Evolutionary conservation across 2,113 vertebrate genomes (phyloP).

Genomic region (Zonotrichia leucophrys): DNA sequence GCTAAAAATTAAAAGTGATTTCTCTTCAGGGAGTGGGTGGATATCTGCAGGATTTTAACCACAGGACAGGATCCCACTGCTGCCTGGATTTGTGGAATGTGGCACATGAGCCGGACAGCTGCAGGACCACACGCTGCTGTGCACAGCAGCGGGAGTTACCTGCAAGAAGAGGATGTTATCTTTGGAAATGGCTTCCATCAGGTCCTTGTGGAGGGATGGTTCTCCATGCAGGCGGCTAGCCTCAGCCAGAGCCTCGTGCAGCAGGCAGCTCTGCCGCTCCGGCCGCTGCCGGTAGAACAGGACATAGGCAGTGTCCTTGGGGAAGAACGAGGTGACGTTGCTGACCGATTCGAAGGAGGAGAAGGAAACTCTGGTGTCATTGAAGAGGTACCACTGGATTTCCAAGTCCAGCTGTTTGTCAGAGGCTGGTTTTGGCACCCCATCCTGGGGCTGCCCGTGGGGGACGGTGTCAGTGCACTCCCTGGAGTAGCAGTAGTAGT

Average conservation of each 20-base stretch:
- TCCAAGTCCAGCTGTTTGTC: constrained; percentile 67
- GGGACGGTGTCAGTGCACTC: constrained; percentile 26
- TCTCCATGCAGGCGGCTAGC: constrained; percentile 2
- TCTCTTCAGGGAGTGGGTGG: neutral
- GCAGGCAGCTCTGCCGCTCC: neutral
- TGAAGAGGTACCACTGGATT: constrained; percentile 84
- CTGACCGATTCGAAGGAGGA: constrained; percentile 83
- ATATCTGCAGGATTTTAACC: neutral
- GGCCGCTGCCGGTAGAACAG: constrained; percentile 79
- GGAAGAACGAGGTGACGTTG: constrained; percentile 81
- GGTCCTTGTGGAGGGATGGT: constrained; percentile 73
- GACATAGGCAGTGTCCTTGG: constrained; percentile 83
- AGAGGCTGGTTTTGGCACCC: neutral
- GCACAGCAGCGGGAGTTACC: constrained; percentile 38
- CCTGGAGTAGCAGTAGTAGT: constrained; percentile 85
- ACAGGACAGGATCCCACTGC: neutral
- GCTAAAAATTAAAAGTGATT: neutral
- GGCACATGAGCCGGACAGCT: accelerated
- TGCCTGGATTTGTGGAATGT: accelerated
- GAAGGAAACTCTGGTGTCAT: constrained; percentile 83
- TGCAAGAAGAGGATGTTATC: constrained; percentile 84
- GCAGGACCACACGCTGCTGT: accelerated
- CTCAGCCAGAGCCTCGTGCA: neutral
- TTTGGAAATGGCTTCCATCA: constrained; percentile 85
- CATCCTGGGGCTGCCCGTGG: neutral